Percentiles rank a stretch among this genome's conserved stretches.
Conservation (phyloP, 2,797 vertebrate species). For the Gadopsis bispinosus region DNA sequence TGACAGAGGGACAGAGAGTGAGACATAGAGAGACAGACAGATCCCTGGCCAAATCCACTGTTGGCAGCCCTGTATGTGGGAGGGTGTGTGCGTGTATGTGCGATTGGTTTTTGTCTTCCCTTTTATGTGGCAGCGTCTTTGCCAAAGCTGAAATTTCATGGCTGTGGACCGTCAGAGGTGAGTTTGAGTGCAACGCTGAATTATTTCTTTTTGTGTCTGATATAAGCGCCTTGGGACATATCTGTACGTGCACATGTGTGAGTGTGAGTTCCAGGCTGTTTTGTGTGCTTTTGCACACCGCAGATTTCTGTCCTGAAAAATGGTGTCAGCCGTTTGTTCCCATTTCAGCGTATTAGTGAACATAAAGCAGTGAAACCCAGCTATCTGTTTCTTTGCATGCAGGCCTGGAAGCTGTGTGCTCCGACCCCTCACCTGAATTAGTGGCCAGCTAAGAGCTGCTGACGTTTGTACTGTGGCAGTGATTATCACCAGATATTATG, state of each 20-base stretch:
- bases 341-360: slow-evolving; percentile 42
- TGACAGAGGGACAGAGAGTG: slow-evolving; percentile 25
- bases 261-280: slow-evolving; percentile 11
- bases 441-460: slow-evolving; percentile 10
- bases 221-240: slow-evolving; percentile 63
- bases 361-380: slow-evolving; percentile 35
- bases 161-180: slow-evolving; percentile 73
- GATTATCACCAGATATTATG: slow-evolving; percentile 34
- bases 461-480: slow-evolving; percentile 14
- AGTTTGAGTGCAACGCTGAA: slow-evolving; percentile 76
- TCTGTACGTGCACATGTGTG: slow-evolving; percentile 17
- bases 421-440: slow-evolving; percentile 25
- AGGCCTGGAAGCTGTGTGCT: slow-evolving; percentile 18
- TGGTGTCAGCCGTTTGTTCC: slow-evolving; percentile 59
- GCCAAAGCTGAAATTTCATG: slow-evolving; percentile 80
- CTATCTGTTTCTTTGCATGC: slow-evolving; percentile 19
- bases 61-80: slow-evolving; percentile 54
- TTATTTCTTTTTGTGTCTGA: slow-evolving; percentile 75
- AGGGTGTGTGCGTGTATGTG: slow-evolving; percentile 50
- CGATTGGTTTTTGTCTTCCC: slow-evolving; percentile 60
- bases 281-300: slow-evolving; percentile 12
- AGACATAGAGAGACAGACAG: slow-evolving; percentile 15
- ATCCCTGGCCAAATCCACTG: slow-evolving; percentile 58
- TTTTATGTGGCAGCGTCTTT: slow-evolving; percentile 51
- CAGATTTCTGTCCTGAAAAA: slow-evolving; percentile 44